These are phyloP conservation scores for Diglossa brunneiventris DNA, from an alignment of 2,113 vertebrate genomes.

Conservation along the genomic window DNA sequence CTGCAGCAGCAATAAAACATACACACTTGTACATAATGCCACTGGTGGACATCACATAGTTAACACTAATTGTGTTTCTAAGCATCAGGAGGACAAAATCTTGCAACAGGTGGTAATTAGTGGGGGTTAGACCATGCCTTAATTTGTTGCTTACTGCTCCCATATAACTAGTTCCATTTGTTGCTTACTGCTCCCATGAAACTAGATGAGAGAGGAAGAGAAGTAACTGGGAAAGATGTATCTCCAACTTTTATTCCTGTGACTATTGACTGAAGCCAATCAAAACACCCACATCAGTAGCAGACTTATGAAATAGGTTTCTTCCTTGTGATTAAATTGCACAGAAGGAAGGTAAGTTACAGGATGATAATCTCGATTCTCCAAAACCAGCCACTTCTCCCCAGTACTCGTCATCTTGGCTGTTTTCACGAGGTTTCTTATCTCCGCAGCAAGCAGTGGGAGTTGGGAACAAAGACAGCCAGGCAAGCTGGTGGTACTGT, in stretches of 20 bases:
- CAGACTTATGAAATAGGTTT: background rate
- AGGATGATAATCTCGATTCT: background rate
- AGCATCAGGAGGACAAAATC: background rate
- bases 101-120: background rate
- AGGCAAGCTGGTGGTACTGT: background rate
- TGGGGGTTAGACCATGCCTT: background rate
- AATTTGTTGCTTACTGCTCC: background rate
- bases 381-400: background rate
- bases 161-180: background rate
- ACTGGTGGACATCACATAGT: background rate
- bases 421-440: background rate
- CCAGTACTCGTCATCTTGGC: background rate
- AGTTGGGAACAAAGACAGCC: constrained; percentile 10
- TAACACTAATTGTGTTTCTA: background rate
- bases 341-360: background rate
- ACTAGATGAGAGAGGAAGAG: background rate
- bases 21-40: background rate
- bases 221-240: background rate
- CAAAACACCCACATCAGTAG: background rate
- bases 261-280: background rate
- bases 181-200: background rate
- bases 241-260: background rate
- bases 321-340: background rate
- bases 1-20: background rate
- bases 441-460: background rate